Conservation (phyloP, 2,888 invertebrate genomes). For the Chrysina gloriosa region DNA sequence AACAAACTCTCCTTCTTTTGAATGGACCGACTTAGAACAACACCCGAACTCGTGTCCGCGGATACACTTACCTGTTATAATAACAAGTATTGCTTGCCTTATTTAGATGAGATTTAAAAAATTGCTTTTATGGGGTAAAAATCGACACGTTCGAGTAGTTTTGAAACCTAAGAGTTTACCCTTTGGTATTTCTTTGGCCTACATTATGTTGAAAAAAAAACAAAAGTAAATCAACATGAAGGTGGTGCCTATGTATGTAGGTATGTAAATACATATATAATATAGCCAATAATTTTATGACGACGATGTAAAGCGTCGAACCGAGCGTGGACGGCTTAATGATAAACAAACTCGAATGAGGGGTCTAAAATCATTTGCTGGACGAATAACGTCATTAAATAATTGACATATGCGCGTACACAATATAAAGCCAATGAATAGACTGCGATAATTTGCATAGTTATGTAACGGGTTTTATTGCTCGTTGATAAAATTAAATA, state of each 20-base stretch:
- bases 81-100: slow-evolving; percentile 22
- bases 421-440: no score
- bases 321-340: neutral
- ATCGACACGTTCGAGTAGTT: no score
- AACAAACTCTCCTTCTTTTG: slow-evolving; percentile 48
- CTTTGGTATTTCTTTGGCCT: neutral
- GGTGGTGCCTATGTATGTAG: no score
- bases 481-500: no score
- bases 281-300: neutral
- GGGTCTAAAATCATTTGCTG: neutral
- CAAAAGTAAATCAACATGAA: no score
- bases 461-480: no score
- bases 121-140: neutral
- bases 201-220: no score
- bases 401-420: no score
- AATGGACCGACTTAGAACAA: slow-evolving; percentile 49
- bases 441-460: no score
- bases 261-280: neutral
- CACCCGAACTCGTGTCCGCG: slow-evolving; percentile 38
- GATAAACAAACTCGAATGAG: neutral
- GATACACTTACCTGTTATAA: slow-evolving; percentile 38
- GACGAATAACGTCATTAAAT: no score
- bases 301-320: no score
- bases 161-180: no score
- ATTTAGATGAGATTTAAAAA: slow-evolving; percentile 20